phyloP scores from a whole-genome alignment of 2,113 vertebrate genomes.

The Ctenomys sociabilis region DNA sequence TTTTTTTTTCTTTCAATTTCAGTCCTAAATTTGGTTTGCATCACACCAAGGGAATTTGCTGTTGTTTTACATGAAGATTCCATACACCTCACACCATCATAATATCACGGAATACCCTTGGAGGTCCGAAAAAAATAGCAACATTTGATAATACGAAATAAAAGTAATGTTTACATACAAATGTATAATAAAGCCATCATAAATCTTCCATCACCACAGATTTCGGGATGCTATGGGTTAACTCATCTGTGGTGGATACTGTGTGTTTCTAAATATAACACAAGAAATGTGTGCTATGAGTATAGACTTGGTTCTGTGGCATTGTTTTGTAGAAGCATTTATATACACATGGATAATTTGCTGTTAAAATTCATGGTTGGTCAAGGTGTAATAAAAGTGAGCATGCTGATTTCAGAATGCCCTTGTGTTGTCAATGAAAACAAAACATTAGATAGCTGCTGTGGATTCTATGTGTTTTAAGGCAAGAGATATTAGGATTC shows the following conservation, averaged over 20 bases:
- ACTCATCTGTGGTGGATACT: background rate
- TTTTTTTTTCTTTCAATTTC: conserved; percentile 38
- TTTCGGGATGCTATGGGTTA: background rate
- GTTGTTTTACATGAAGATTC: background rate
- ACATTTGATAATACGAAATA: background rate
- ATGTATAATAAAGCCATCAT: background rate
- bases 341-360: background rate
- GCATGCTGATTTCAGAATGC: background rate
- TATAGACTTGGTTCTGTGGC: background rate
- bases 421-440: background rate
- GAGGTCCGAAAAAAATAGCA: background rate
- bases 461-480: background rate
- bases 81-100: background rate
- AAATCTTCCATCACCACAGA: background rate
- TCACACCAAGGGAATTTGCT: background rate
- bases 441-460: background rate
- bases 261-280: background rate
- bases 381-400: conserved; percentile 18
- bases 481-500: background rate
- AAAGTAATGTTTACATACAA: background rate
- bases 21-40: conserved; percentile 32
- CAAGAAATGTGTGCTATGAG: background rate
- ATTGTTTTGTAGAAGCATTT: background rate
- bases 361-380: conserved; percentile 12
- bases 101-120: background rate